phyloP scores from a whole-genome alignment of 2,888 invertebrate genomes.

The Tyria jacobaeae region DNA sequence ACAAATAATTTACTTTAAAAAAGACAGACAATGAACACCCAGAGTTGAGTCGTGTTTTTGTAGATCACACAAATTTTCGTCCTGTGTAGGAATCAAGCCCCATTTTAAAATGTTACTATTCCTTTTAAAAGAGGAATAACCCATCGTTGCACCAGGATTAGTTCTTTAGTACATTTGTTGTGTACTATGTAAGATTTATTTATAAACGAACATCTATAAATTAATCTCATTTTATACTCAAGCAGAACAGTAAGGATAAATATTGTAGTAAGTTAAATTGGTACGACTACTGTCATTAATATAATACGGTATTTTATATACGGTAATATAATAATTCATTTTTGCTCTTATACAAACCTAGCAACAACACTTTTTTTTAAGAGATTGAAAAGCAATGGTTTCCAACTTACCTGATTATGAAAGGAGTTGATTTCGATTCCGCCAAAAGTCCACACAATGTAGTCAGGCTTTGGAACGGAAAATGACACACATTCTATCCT shows the following conservation, averaged over 20 bases:
- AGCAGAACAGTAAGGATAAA: too few species aligned
- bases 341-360: not conserved
- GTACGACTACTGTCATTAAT: not conserved
- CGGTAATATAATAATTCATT: too few species aligned
- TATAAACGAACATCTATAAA: not conserved
- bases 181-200: too few species aligned
- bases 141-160: not conserved
- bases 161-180: not conserved
- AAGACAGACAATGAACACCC: too few species aligned
- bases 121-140: too few species aligned
- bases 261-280: too few species aligned
- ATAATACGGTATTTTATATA: too few species aligned
- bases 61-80: too few species aligned
- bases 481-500: slow-evolving; percentile 95
- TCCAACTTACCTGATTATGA: slow-evolving; percentile 84
- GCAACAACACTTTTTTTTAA: not conserved
- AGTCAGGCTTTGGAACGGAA: slow-evolving; percentile 95
- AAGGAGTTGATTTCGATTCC: slow-evolving; percentile 92
- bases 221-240: not conserved
- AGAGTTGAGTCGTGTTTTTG: too few species aligned
- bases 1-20: too few species aligned
- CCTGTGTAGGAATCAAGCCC: too few species aligned
- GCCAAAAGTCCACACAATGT: slow-evolving; percentile 94
- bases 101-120: too few species aligned
- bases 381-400: slow-evolving; percentile 1